Conservation (phyloP, 2,888 invertebrate species). For the Melipona beecheii region DNA sequence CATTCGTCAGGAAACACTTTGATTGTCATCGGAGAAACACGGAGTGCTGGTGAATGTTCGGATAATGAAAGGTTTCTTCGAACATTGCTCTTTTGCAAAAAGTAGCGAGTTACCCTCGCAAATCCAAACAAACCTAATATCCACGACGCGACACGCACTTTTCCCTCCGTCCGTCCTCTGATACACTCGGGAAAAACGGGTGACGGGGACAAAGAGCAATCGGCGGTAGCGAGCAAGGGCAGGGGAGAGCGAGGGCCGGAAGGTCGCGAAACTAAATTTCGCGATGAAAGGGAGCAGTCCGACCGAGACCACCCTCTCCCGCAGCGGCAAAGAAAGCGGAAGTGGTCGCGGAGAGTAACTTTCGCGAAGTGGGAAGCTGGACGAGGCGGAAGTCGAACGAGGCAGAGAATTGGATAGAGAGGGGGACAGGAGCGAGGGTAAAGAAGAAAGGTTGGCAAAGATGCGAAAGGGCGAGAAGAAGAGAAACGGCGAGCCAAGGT, state of each 20-base stretch:
- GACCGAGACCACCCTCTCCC: not conserved
- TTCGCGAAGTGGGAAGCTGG: conserved; percentile 21
- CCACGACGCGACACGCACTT: not conserved
- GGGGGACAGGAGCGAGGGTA: not conserved
- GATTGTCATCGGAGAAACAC: no score
- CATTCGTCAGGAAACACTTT: no score
- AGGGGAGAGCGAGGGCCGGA: not conserved
- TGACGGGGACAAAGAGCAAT: conserved; percentile 8
- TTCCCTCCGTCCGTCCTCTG: not conserved
- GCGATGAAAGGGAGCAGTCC: not conserved
- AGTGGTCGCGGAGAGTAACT: conserved; percentile 6
- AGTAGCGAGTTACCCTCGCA: no score
- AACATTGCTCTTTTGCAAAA: no score
- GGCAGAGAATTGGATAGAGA: not conserved
- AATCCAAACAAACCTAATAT: no score
- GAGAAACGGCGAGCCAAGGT: conserved; percentile 9
- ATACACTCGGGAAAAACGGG: not conserved
- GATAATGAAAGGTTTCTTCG: no score
- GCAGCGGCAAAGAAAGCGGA: conserved; percentile 15
- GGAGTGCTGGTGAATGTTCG: no score
- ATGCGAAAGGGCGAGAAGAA: not conserved
- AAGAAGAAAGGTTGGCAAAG: not conserved
- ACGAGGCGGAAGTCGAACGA: conserved; percentile 14
- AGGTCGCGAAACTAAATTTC: conserved; percentile 30
- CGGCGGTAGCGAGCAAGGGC: not conserved